Evolutionary conservation across 1,140 invertebrate genomes (phyloP).

Genomic region (Drosophila nigrodunni): DNA sequence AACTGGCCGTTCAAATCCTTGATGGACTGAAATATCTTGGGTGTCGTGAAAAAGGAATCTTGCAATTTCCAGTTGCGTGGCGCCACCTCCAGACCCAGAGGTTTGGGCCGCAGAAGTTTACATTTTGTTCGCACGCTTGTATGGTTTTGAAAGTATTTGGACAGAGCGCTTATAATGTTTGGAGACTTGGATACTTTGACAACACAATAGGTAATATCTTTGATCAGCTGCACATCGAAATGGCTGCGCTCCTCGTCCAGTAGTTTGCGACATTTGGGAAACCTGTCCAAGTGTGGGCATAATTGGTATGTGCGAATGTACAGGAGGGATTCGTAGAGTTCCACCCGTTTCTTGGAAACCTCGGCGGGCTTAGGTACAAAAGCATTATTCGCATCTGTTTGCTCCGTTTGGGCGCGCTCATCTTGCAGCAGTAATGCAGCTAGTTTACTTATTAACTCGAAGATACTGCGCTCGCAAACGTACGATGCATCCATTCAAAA

Average conservation of each 20-base stretch:
- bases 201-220: constrained; percentile 7
- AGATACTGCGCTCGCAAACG: constrained; percentile 31
- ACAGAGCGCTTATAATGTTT: background rate
- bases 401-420: background rate
- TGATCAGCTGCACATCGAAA: constrained; percentile 7
- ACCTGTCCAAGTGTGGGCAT: background rate
- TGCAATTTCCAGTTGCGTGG: background rate
- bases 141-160: background rate
- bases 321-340: constrained; percentile 56
- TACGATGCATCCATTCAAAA: constrained; percentile 38
- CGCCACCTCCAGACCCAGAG: background rate
- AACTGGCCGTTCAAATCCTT: constrained; percentile 15
- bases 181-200: background rate
- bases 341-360: constrained; percentile 36
- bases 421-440: constrained; percentile 35
- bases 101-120: background rate
- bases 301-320: background rate
- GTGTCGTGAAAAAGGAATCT: background rate
- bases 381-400: constrained; percentile 43
- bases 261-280: constrained; percentile 5
- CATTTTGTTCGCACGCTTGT: background rate
- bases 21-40: constrained; percentile 17
- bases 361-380: background rate
- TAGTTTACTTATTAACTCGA: constrained; percentile 45
- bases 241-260: constrained; percentile 4